These are phyloP conservation scores for Musca domestica DNA, from an alignment of 1,140 invertebrate species.

Conservation along the genomic window DNA sequence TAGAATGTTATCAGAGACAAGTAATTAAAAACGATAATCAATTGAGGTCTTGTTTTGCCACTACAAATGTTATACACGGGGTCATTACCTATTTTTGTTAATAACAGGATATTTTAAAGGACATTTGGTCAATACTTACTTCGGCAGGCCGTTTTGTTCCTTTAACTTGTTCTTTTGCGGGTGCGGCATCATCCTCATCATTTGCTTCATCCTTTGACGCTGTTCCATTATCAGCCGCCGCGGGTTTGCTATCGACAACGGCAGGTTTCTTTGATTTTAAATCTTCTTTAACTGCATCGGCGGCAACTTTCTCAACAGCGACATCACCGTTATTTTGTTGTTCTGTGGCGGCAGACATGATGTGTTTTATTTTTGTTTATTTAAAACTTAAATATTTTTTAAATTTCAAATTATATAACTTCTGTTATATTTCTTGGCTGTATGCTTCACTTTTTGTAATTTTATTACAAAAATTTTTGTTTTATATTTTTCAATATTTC, in stretches of 20 bases:
- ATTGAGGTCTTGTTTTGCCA: background rate
- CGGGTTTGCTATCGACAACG: conserved; percentile 45
- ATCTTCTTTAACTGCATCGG: conserved; percentile 46
- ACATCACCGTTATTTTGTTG: conserved; percentile 53
- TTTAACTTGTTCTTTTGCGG: conserved; percentile 49
- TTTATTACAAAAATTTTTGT: conserved; percentile 20
- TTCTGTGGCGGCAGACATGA: conserved; percentile 53
- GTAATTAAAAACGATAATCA: conserved; percentile 9
- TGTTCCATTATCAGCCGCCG: conserved; percentile 48
- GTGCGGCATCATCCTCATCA: conserved; percentile 39
- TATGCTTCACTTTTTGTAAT: conserved; percentile 3
- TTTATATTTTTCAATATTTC: conserved; percentile 21
- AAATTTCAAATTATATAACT: conserved; percentile 25
- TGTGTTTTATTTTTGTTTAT: conserved; percentile 29
- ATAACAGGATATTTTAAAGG: background rate
- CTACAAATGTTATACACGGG: background rate
- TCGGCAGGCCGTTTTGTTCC: conserved; percentile 52
- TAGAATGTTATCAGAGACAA: conserved; percentile 5
- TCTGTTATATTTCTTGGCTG: conserved; percentile 16
- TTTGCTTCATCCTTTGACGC: conserved; percentile 42
- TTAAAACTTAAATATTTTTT: conserved; percentile 27
- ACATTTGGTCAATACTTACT: conserved; percentile 35
- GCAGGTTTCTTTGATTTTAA: conserved; percentile 46
- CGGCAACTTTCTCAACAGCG: conserved; percentile 51
- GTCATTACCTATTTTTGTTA: background rate